phyloP scores from a whole-genome alignment of 2,888 invertebrate species.

The Melanostoma scalare region DNA sequence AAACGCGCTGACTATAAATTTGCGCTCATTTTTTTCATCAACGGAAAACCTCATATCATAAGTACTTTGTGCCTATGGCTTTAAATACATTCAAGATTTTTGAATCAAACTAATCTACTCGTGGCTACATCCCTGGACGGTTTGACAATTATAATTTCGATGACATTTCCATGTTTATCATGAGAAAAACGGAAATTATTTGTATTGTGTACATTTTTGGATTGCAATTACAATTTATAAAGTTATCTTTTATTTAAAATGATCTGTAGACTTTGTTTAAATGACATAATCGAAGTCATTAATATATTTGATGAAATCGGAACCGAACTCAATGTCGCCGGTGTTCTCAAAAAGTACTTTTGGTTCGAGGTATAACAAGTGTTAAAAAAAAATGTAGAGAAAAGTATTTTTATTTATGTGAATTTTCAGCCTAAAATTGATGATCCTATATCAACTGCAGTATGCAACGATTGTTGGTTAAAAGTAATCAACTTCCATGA shows the following conservation, averaged over 20 bases:
- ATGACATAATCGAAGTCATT: conserved; percentile 77
- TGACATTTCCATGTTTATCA: conserved; percentile 20
- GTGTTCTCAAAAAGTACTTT: conserved; percentile 79
- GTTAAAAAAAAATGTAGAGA: too few relatives aligned
- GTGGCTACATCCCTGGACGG: conserved; percentile 1
- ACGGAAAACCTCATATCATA: too few relatives aligned
- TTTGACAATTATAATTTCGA: not conserved
- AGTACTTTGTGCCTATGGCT: too few relatives aligned
- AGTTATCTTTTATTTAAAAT: conserved; percentile 70
- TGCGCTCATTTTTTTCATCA: too few relatives aligned
- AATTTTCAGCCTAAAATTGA: conserved; percentile 76
- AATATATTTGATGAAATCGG: conserved; percentile 79
- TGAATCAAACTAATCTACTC: not conserved
- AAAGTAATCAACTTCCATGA: conserved; percentile 79
- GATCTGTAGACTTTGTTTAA: conserved; percentile 80
- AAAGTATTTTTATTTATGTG: not conserved
- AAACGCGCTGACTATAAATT: too few relatives aligned
- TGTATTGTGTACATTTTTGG: conserved; percentile 6
- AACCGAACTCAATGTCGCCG: conserved; percentile 77
- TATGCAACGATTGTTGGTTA: conserved; percentile 80
- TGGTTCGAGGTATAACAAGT: conserved; percentile 79
- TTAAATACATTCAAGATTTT: too few relatives aligned
- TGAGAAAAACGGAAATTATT: not conserved
- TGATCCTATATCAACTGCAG: conserved; percentile 79
- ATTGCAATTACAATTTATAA: not conserved